Percentiles rank a stretch among this genome's conserved stretches.
phyloP scores from a whole-genome alignment of 2,797 vertebrate species.

The Tragopan temminckii region DNA sequence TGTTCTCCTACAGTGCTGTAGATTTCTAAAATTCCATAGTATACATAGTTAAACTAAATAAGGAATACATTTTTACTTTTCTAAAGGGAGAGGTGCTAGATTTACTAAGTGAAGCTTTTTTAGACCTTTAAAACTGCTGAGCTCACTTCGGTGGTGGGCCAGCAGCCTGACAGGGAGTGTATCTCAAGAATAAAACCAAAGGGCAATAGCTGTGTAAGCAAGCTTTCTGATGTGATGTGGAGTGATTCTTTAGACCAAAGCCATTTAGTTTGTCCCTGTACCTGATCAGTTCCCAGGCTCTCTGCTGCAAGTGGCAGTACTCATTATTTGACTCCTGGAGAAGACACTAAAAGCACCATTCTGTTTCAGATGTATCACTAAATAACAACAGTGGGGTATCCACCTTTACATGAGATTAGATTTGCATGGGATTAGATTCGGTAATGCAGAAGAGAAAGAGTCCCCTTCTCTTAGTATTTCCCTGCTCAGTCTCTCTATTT shows the following conservation, averaged over 20 bases:
- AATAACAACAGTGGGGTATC: neutral
- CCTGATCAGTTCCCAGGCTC: neutral
- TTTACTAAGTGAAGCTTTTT: neutral
- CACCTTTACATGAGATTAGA: neutral
- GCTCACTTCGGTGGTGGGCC: neutral
- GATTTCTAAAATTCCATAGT: neutral
- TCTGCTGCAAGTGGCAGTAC: neutral
- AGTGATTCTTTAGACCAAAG: neutral
- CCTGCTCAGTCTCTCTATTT: neutral
- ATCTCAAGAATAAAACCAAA: neutral
- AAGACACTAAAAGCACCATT: neutral
- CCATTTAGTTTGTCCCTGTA: neutral
- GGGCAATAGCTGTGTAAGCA: neutral
- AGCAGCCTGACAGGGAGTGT: neutral
- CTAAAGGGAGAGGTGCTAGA: neutral
- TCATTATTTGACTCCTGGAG: rapidly evolving
- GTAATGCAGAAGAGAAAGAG: neutral
- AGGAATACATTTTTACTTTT: neutral
- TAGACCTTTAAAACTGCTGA: neutral
- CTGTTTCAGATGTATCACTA: neutral
- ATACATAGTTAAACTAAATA: neutral
- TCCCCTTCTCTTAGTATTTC: neutral
- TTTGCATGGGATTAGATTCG: neutral
- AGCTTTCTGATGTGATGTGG: neutral
- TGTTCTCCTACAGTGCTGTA: neutral